These are phyloP conservation scores for Mormyrops attenuatus DNA, from an alignment of 2,797 vertebrate species.

Conservation along the genomic window DNA sequence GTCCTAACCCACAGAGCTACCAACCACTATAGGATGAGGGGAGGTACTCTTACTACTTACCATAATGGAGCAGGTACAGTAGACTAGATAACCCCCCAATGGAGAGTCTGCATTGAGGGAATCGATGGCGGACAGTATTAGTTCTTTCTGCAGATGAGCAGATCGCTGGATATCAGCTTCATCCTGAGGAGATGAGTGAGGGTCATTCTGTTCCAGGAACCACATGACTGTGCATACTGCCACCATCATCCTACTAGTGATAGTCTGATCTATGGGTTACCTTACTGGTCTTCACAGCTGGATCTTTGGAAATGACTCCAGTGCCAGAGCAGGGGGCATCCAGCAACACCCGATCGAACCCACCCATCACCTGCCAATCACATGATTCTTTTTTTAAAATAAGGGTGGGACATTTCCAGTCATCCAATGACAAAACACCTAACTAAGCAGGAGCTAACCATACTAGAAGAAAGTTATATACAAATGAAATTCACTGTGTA, in stretches of 20 bases:
- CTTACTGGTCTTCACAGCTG: slow-evolving; percentile 92
- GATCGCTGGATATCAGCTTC: slow-evolving; percentile 80
- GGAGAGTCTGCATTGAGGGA: slow-evolving; percentile 80
- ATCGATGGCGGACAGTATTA: slow-evolving; percentile 89
- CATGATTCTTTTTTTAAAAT: slow-evolving; percentile 10
- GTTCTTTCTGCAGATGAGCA: slow-evolving; percentile 91
- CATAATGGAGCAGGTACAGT: slow-evolving; percentile 92
- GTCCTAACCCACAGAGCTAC: background rate
- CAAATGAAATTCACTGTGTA: background rate
- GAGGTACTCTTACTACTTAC: slow-evolving; percentile 49
- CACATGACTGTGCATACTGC: background rate
- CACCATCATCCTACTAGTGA: background rate
- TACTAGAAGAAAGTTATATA: background rate
- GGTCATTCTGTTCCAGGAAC: background rate
- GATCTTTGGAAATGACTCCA: slow-evolving; percentile 93
- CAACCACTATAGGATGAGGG: background rate
- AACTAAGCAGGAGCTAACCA: background rate
- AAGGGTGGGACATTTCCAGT: background rate
- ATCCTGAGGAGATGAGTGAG: slow-evolving; percentile 59
- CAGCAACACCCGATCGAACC: slow-evolving; percentile 88
- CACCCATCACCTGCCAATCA: slow-evolving; percentile 78
- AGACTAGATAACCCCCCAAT: slow-evolving; percentile 85
- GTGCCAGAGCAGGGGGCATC: slow-evolving; percentile 98
- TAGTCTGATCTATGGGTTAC: slow-evolving; percentile 38
- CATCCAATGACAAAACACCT: background rate